phyloP scores from a whole-genome alignment of 2,888 invertebrate species.

The Apodemia duryi region DNA sequence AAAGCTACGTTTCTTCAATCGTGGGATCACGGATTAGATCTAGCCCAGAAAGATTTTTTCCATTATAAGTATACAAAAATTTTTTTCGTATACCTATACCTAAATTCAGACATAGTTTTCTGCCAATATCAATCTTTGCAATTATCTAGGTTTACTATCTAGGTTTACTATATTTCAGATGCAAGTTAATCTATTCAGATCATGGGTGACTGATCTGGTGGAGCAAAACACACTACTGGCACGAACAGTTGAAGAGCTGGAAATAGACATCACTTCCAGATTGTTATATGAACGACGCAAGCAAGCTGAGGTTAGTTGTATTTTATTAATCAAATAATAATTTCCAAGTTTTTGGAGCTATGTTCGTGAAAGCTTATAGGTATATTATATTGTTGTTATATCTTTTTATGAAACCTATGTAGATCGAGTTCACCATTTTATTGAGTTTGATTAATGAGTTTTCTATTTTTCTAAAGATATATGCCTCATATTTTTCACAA shows the following conservation, averaged over 20 bases:
- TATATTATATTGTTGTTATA: too few species aligned
- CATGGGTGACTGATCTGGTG: slow-evolving; percentile 83
- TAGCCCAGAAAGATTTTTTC: too few species aligned
- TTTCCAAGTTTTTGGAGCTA: background rate
- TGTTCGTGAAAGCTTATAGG: too few species aligned
- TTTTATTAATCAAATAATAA: background rate
- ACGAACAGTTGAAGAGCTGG: slow-evolving; percentile 83
- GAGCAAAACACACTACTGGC: slow-evolving; percentile 84
- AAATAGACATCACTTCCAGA: slow-evolving; percentile 80
- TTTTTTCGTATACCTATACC: too few species aligned
- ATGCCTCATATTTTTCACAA: too few species aligned
- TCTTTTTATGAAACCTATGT: too few species aligned
- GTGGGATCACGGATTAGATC: too few species aligned
- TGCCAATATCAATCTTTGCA: too few species aligned
- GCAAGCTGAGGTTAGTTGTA: slow-evolving; percentile 50
- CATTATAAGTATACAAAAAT: too few species aligned
- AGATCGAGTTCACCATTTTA: background rate
- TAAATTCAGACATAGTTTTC: too few species aligned
- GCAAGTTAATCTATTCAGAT: slow-evolving; percentile 80
- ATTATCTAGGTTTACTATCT: too few species aligned
- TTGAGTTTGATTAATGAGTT: background rate
- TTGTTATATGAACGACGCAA: slow-evolving; percentile 64
- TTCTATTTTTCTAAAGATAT: background rate
- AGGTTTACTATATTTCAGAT: slow-evolving; percentile 60
- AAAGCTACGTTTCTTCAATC: too few species aligned